A percentile compares a stretch with the other conserved stretches of the same genome.
Evolutionary conservation across 1,140 invertebrate species (phyloP).

Genomic region (Arctopsyche grandis): DNA sequence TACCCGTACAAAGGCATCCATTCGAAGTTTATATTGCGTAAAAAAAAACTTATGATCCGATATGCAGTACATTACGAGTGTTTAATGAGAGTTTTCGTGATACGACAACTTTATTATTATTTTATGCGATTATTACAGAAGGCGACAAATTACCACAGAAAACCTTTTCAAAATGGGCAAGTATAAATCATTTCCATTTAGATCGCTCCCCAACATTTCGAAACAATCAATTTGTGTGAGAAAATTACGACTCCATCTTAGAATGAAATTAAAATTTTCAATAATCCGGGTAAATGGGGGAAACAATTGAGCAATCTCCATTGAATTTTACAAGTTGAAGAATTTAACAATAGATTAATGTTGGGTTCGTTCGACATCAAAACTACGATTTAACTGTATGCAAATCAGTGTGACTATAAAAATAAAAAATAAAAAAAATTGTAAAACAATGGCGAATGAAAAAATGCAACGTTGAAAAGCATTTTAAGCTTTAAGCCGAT

Average conservation of each 20-base stretch:
- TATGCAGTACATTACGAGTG: neutral
- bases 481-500: neutral
- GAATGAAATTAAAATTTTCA: neutral
- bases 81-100: neutral
- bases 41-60: neutral
- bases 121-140: neutral
- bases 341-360: neutral
- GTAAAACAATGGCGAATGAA: neutral
- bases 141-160: neutral
- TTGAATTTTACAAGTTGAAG: neutral
- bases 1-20: neutral
- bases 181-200: no score
- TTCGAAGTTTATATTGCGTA: neutral
- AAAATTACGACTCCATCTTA: conserved; percentile 2
- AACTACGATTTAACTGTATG: no score
- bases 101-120: conserved; percentile 10
- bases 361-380: neutral
- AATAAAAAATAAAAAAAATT: neutral
- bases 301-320: neutral
- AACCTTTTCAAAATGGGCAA: neutral
- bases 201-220: neutral
- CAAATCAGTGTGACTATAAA: neutral
- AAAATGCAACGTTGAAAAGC: neutral
- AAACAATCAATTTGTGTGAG: neutral
- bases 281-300: neutral